Base-by-base conservation (phyloP, 37 sponge, comb jelly and placozoan genomes). In the Dysidea cf. avara region DNA sequence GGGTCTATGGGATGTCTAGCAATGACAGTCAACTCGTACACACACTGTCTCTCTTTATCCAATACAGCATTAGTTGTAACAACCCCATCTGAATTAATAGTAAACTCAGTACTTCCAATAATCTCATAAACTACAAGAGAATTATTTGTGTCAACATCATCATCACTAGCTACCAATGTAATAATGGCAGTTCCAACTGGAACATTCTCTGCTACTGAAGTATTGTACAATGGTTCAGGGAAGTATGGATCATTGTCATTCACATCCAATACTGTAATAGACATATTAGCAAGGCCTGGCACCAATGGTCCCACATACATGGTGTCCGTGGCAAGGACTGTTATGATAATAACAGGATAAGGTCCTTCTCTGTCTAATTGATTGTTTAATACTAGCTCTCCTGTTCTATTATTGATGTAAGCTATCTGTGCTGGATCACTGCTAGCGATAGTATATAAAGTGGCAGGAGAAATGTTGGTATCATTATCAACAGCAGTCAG, bases 191-290 rank as follows among this genome's bases (percentile, higher is more conserved):
- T 59, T 3, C 74, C 83, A 20, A 16, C 18, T 0, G 55, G 63
- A 28, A 39, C 55, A 36, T 57, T 51, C 61, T 82, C 89, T 36
- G 33, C 53, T 29, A 85, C 56, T 1, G 86, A 39, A 18, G 39
- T 34, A 71, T 81, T 71, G 56, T 81, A 81, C 20, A 30, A 74
- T 1, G 29, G 13, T 29, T n/a, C 21, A 40, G 20, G 28, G 25
- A 71, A 81, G 68, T 61, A 46, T 2, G 82, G 82, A 0, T 67
- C 47, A 16, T 73, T 62, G 28, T 82, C 82, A 36, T 82, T 82
- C 4, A 49, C 38, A 21, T 82, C 82, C 12, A 24, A 35, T 0
- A 82, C 61, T 31, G 31, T 65, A 21, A 82, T 72, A 53, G 17
- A 34, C 1, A 82, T 68, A 7, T 21, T 22, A 29, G 67, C 69